These are phyloP conservation scores for Zalophus californianus DNA, from an alignment of 2,797 vertebrate genomes.

Conservation along the genomic window DNA sequence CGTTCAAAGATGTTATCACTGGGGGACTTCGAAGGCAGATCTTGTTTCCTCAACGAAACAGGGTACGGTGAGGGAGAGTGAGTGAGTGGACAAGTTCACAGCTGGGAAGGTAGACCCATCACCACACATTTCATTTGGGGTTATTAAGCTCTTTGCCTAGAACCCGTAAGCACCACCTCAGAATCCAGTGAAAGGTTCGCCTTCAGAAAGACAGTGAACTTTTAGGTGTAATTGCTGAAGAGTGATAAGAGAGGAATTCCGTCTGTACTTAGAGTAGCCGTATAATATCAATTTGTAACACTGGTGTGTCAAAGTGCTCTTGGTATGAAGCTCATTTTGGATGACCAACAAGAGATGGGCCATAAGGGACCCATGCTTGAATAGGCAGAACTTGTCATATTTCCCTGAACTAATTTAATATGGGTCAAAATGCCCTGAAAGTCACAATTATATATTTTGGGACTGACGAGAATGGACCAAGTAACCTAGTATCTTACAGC, in stretches of 20 bases:
- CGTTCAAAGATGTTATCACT: constrained; percentile 62
- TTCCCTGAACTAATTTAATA: constrained; percentile 46
- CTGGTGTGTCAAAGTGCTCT: neutral
- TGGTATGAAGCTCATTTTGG: neutral
- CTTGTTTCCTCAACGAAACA: constrained; percentile 64
- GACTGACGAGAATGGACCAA: neutral
- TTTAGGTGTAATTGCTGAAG: neutral
- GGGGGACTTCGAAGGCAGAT: constrained; percentile 76
- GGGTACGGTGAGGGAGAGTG: neutral
- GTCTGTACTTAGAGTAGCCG: neutral
- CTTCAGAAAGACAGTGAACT: neutral
- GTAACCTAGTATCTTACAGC: neutral
- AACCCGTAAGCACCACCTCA: neutral
- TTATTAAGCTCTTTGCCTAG: neutral
- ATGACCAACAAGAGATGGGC: neutral
- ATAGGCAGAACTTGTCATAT: neutral
- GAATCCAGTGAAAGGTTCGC: neutral
- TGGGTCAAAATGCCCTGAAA: neutral
- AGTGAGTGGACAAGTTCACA: neutral
- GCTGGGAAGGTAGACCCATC: neutral
- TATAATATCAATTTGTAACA: neutral
- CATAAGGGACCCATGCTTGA: neutral
- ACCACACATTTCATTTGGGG: too few species aligned
- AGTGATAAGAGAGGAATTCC: neutral
- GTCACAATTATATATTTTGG: neutral